These are phyloP conservation scores for Sebastes aleutianus DNA, from an alignment of 2,797 vertebrate genomes.

Conservation along the genomic window DNA sequence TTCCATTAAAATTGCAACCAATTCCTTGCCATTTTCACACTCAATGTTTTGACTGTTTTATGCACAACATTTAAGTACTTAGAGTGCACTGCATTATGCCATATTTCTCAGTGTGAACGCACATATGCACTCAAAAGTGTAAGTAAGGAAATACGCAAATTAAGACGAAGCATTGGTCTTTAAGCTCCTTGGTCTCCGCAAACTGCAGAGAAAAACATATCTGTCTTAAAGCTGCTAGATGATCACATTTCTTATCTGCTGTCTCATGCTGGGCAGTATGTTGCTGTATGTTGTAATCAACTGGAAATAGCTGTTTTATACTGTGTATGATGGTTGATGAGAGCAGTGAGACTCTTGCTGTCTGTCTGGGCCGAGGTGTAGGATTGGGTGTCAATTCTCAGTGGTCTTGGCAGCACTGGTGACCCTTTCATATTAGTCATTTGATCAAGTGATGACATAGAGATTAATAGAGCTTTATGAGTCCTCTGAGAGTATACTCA, in stretches of 20 bases:
- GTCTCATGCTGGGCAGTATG: neutral
- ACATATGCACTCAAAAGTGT: too few species aligned
- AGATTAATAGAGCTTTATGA: constrained; percentile 16
- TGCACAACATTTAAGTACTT: too few species aligned
- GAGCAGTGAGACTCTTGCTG: neutral
- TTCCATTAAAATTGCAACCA: too few species aligned
- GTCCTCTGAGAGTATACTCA: neutral
- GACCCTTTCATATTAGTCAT: constrained; percentile 8
- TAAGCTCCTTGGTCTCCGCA: neutral
- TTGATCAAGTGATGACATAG: constrained; percentile 12
- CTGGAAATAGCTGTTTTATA: neutral
- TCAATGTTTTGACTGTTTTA: too few species aligned
- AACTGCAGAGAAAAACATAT: neutral
- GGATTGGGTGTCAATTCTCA: constrained; percentile 2
- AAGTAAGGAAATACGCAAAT: too few species aligned
- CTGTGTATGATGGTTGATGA: neutral
- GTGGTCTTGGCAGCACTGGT: neutral
- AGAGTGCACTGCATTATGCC: too few species aligned
- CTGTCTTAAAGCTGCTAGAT: neutral
- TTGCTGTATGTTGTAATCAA: neutral
- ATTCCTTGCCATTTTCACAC: too few species aligned
- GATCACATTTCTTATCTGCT: neutral
- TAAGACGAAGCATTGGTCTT: too few species aligned
- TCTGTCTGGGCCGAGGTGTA: neutral
- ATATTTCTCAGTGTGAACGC: too few species aligned